These are phyloP conservation scores for Hanleya hanleyi DNA, from an alignment of 2,888 invertebrate genomes.

Conservation along the genomic window DNA sequence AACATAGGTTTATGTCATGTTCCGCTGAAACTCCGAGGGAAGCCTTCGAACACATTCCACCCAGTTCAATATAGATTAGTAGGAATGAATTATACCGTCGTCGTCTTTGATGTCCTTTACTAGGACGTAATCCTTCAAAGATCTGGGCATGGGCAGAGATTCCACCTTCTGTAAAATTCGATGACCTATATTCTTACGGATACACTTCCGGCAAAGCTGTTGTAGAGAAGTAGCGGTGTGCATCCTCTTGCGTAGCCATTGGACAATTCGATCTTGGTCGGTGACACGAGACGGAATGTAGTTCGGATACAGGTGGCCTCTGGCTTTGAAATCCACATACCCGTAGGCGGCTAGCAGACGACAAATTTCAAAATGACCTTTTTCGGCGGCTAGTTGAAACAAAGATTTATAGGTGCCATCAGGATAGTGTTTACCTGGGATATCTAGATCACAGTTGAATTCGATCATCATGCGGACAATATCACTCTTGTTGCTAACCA, in stretches of 20 bases:
- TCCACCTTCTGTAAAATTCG: constrained; percentile 64
- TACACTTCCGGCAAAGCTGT: constrained; percentile 68
- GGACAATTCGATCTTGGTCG: constrained; percentile 60
- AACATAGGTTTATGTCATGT: too few species aligned
- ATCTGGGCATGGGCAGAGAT: constrained; percentile 63
- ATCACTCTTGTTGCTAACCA: constrained; percentile 70
- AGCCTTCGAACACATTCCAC: too few species aligned
- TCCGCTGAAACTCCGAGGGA: too few species aligned
- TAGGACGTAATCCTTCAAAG: constrained; percentile 68
- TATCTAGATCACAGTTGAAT: constrained; percentile 71
- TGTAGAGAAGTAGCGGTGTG: constrained; percentile 68
- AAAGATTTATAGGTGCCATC: constrained; percentile 67
- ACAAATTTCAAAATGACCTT: constrained; percentile 69
- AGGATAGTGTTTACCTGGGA: constrained; percentile 69
- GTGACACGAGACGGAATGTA: constrained; percentile 61
- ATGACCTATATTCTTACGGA: constrained; percentile 67
- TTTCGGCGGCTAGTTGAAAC: constrained; percentile 69
- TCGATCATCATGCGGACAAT: constrained; percentile 67
- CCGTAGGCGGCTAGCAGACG: constrained; percentile 67
- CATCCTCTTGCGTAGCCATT: constrained; percentile 62
- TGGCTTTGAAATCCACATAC: constrained; percentile 62
- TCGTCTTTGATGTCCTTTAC: constrained; percentile 62
- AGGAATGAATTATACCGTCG: too few species aligned
- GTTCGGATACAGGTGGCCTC: constrained; percentile 58
- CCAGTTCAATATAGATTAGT: too few species aligned